phyloP scores from a whole-genome alignment of 2,797 vertebrate species.

The Chiloscyllium punctatum region DNA sequence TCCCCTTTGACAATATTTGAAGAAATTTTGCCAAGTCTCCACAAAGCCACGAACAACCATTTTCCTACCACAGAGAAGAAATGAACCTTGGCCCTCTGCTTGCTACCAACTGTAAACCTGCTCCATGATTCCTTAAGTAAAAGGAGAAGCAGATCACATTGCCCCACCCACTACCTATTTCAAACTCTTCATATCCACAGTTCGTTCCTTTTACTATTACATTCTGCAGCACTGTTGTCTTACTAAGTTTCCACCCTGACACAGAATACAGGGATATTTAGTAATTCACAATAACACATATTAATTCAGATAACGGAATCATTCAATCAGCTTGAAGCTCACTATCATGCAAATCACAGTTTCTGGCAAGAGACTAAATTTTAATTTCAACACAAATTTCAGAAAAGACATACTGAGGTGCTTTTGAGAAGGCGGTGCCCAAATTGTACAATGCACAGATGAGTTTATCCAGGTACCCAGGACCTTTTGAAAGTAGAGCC shows the following conservation, averaged over 20 bases:
- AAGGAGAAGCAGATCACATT: background rate
- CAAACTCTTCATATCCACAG: background rate
- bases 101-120: background rate
- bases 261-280: background rate
- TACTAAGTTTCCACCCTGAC: background rate
- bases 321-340: background rate
- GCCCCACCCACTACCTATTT: background rate
- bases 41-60: background rate
- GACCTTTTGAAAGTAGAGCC: too few species aligned
- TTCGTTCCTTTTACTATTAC: background rate
- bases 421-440: background rate
- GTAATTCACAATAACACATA: background rate
- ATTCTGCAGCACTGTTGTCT: background rate
- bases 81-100: background rate
- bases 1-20: background rate
- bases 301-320: background rate
- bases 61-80: background rate
- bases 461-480: background rate
- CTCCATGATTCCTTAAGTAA: background rate
- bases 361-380: background rate
- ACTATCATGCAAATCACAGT: background rate
- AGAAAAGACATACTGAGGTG: background rate
- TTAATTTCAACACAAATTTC: background rate
- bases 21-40: background rate
- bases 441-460: background rate